A percentile compares a stretch with the other conserved stretches of the same genome.
phyloP scores from a whole-genome alignment of 53 echinoderm and acorn worm genomes.

The Luidia sarsii region DNA sequence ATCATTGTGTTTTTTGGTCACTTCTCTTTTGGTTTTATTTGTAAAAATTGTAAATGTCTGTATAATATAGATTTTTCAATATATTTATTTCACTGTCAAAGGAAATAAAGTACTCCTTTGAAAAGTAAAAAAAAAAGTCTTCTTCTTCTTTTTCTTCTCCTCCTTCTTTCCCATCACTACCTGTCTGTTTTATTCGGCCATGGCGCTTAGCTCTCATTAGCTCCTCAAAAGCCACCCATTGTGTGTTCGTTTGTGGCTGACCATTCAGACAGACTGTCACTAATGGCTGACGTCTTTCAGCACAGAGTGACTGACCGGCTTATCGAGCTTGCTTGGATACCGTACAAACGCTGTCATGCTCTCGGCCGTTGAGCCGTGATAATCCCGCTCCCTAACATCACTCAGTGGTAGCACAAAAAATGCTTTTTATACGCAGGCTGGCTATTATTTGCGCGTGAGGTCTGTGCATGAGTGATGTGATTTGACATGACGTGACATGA shows the following conservation, averaged over 20 bases:
- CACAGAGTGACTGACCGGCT: conserved; percentile 43
- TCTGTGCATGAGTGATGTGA: conserved; percentile 26
- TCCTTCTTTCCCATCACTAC: not conserved
- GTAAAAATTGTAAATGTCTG: too few species aligned
- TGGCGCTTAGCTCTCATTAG: conserved; percentile 33
- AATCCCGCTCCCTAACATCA: conserved; percentile 23
- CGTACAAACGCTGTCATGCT: conserved; percentile 21
- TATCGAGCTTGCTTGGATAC: not conserved
- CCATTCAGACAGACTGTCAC: conserved; percentile 41
- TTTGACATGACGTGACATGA: conserved; percentile 17
- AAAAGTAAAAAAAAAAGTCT: too few species aligned
- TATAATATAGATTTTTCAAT: too few species aligned
- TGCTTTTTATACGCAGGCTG: too few species aligned
- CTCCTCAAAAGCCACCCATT: conserved; percentile 35
- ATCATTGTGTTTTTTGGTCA: too few species aligned
- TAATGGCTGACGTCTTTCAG: conserved; percentile 24
- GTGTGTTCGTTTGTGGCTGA: conserved; percentile 14
- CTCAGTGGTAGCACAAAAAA: not conserved
- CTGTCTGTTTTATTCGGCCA: not conserved
- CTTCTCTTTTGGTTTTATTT: too few species aligned
- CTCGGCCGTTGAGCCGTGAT: conserved; percentile 29
- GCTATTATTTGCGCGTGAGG: not conserved
- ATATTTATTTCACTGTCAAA: too few species aligned
- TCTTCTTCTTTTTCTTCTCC: not conserved
- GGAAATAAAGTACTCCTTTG: too few species aligned